A percentile compares a stretch with the other conserved stretches of the same genome.
phyloP scores from a whole-genome alignment of 2,113 vertebrate species.

The Ia io region DNA sequence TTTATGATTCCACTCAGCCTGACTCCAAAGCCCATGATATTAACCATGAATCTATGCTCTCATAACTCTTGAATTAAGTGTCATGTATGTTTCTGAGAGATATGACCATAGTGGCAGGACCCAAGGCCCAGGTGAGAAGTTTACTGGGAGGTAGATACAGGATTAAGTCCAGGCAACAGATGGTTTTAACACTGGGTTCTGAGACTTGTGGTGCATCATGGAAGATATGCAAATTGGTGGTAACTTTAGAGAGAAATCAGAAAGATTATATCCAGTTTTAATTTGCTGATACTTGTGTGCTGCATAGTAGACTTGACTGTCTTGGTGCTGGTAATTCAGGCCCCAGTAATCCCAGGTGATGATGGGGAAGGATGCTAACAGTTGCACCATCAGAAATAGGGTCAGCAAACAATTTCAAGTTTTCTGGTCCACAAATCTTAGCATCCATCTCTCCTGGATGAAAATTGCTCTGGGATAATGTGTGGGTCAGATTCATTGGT shows the following conservation, averaged over 20 bases:
- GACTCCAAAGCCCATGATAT: not conserved
- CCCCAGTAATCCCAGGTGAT: not conserved
- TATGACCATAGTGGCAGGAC: not conserved
- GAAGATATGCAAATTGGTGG: not conserved
- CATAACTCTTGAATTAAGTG: not conserved
- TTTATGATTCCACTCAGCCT: not conserved
- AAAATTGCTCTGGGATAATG: not conserved
- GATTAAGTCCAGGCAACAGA: not conserved
- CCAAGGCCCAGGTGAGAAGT: not conserved
- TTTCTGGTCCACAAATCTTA: not conserved
- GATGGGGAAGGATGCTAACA: not conserved
- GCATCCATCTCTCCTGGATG: not conserved
- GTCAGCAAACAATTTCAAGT: not conserved
- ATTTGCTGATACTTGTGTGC: not conserved
- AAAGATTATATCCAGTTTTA: not conserved
- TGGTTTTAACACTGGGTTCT: not conserved
- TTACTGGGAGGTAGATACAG: not conserved
- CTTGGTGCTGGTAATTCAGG: not conserved
- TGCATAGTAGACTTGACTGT: not conserved
- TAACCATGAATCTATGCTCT: not conserved
- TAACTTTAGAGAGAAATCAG: not conserved
- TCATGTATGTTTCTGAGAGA: not conserved
- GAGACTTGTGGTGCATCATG: not conserved
- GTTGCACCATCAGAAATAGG: not conserved
- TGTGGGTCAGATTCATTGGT: not conserved